These are phyloP conservation scores for Xyrichtys novacula DNA, from an alignment of 2,797 vertebrate species.

Conservation along the genomic window DNA sequence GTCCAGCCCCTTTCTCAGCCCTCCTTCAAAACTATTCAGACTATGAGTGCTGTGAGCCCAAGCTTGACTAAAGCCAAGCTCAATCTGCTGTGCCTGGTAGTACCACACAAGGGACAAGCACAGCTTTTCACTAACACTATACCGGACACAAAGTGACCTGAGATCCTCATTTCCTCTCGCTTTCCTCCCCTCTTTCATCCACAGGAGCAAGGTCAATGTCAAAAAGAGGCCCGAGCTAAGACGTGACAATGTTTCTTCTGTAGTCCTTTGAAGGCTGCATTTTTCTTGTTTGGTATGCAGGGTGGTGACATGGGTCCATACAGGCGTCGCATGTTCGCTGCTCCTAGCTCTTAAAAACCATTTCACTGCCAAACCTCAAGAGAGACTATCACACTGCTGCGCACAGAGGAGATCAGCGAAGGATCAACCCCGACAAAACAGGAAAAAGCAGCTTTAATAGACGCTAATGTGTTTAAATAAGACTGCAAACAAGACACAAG, in stretches of 20 bases:
- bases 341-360: constrained; percentile 35
- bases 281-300: constrained; percentile 57
- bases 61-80: constrained; percentile 37
- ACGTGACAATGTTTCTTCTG: constrained; percentile 46
- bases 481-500: constrained; percentile 29
- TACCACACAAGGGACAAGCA: constrained; percentile 18
- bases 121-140: constrained; percentile 11
- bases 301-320: constrained; percentile 30
- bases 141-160: constrained; percentile 42
- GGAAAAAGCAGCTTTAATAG: constrained; percentile 23
- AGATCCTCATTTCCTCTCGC: constrained; percentile 44
- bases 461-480: constrained; percentile 11
- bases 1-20: constrained; percentile 26
- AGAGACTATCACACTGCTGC: constrained; percentile 16
- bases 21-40: constrained; percentile 55
- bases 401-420: constrained; percentile 11
- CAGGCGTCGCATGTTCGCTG: constrained; percentile 11
- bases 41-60: constrained; percentile 12
- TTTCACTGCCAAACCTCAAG: constrained; percentile 45
- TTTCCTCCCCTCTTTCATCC: constrained; percentile 49
- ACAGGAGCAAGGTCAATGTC: constrained; percentile 45
- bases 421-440: constrained; percentile 10
- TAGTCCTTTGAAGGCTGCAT: constrained; percentile 41
- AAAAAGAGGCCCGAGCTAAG: constrained; percentile 43
- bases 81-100: constrained; percentile 31